A percentile compares a stretch with the other conserved stretches of the same genome.
phyloP scores from a whole-genome alignment of 92 coral and sea anemone genomes.

The Porites cylindrica region DNA sequence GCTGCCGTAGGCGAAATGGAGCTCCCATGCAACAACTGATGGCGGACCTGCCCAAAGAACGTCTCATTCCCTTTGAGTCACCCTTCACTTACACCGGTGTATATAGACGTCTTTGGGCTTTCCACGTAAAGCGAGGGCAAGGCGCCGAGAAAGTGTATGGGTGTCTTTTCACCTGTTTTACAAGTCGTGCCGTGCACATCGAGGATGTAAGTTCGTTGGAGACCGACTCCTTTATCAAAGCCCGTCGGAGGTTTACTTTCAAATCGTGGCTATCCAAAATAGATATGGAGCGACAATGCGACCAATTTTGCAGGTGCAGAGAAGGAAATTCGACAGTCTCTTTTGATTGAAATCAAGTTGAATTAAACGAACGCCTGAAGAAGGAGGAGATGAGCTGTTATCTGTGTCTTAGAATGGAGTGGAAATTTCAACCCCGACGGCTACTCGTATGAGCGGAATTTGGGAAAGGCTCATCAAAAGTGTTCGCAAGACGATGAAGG shows the following conservation, averaged over 20 bases:
- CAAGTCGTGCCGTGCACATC: constrained; percentile 46
- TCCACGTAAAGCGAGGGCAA: constrained; percentile 39
- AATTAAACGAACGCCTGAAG: neutral
- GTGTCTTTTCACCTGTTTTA: constrained; percentile 62
- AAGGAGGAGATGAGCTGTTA: constrained; percentile 12
- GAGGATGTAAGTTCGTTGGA: constrained; percentile 53
- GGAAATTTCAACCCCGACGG: constrained; percentile 39
- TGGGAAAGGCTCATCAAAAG: constrained; percentile 57
- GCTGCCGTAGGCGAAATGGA: constrained; percentile 51
- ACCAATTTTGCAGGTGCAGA: constrained; percentile 47
- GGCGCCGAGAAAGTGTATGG: constrained; percentile 52
- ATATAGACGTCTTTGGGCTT: constrained; percentile 38
- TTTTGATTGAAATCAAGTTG: constrained; percentile 1
- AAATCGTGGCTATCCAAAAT: constrained; percentile 43
- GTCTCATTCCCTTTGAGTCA: constrained; percentile 37
- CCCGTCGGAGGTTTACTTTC: constrained; percentile 38
- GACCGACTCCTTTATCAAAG: neutral
- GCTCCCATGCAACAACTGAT: constrained; percentile 4
- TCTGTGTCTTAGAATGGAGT: constrained; percentile 9
- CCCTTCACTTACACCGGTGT: constrained; percentile 51
- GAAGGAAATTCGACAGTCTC: constrained; percentile 23
- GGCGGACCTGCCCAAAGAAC: constrained; percentile 42
- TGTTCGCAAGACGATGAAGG: constrained; percentile 47
- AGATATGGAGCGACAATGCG: constrained; percentile 61
- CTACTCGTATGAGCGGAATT: constrained; percentile 28